Percentiles rank a stretch among this genome's conserved stretches.
phyloP scores from a whole-genome alignment of 1,140 invertebrate species.

The Cherax quadricarinatus region DNA sequence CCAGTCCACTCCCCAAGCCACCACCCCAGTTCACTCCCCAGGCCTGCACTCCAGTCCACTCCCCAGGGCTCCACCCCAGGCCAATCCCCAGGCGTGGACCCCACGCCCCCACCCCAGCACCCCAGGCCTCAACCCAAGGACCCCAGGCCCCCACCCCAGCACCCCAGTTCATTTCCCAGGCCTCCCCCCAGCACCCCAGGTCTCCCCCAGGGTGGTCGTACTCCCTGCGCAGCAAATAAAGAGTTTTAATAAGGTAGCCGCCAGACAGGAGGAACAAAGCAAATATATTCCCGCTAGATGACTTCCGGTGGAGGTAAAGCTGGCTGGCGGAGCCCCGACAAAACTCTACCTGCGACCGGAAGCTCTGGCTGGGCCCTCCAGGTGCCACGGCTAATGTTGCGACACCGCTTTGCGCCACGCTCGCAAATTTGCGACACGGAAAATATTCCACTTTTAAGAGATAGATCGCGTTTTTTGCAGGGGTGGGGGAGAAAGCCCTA shows the following conservation, averaged over 20 bases:
- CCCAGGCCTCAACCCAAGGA: not conserved
- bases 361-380: constrained; percentile 17
- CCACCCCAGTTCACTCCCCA: not conserved
- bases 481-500: too few species aligned
- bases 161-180: not conserved
- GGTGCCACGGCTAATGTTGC: constrained; percentile 44
- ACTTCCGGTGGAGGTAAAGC: not conserved
- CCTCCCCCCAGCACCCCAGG: not conserved
- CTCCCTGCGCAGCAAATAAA: not conserved
- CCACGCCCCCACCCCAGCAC: not conserved
- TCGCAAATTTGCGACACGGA: constrained; percentile 27
- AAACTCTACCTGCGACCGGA: constrained; percentile 1
- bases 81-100: not conserved
- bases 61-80: not conserved
- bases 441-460: too few species aligned
- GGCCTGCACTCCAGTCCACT: not conserved
- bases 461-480: too few species aligned
- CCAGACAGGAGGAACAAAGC: constrained; percentile 13
- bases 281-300: constrained; percentile 30
- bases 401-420: not conserved
- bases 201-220: not conserved
- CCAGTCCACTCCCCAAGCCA: not conserved
- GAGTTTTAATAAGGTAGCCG: constrained; percentile 22
- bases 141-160: not conserved
- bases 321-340: not conserved